phyloP scores from a whole-genome alignment of 2,113 vertebrate genomes.

The Ciconia stormi region DNA sequence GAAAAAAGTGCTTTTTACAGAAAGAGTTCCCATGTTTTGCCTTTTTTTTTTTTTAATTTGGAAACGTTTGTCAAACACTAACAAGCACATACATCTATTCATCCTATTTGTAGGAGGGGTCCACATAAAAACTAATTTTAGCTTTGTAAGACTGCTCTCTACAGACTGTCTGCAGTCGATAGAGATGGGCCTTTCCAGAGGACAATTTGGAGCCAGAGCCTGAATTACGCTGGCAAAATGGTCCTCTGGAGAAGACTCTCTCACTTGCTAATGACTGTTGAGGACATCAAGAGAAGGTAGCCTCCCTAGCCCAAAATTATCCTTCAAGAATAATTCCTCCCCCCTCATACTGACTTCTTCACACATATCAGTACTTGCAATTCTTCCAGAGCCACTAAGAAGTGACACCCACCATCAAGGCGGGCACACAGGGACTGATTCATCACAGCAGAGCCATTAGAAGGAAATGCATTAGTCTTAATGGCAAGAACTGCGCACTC shows the following conservation, averaged over 20 bases:
- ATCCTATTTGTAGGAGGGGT: background rate
- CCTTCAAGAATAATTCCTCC: background rate
- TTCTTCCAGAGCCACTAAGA: constrained; percentile 14
- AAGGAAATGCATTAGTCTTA: constrained; percentile 58
- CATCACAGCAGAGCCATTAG: constrained; percentile 41
- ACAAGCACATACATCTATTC: background rate
- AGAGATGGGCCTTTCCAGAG: background rate
- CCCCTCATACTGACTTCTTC: background rate
- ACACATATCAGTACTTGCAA: background rate
- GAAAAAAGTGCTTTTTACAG: background rate
- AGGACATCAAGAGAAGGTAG: background rate
- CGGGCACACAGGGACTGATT: background rate
- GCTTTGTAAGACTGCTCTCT: background rate
- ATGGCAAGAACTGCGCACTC: constrained; percentile 18
- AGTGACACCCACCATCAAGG: background rate
- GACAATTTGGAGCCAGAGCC: background rate
- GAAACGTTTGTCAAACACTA: background rate
- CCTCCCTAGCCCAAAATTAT: background rate
- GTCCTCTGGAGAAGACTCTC: background rate
- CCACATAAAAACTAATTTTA: background rate
- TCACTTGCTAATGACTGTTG: background rate
- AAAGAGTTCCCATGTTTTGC: background rate
- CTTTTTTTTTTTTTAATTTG: background rate
- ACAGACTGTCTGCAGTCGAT: background rate
- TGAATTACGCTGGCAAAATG: background rate